Percentiles rank a stretch among this genome's conserved stretches.
Conservation (phyloP, 2,797 vertebrate species). For the Moxostoma hubbsi region DNA sequence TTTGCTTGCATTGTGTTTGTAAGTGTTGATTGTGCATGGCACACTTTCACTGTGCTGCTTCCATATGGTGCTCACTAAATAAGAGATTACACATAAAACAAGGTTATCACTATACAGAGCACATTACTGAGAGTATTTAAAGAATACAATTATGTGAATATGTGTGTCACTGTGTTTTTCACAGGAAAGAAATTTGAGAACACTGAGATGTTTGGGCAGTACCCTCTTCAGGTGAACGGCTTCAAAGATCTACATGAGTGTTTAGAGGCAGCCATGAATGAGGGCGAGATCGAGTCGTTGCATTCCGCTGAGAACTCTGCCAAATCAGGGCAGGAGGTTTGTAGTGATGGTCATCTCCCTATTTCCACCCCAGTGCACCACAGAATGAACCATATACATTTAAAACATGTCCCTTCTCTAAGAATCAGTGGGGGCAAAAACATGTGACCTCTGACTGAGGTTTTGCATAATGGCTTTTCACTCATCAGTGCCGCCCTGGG, state of each 20-base stretch:
- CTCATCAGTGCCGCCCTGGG: constrained; percentile 8
- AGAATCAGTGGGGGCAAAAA: background rate
- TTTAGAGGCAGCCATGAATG: constrained; percentile 97
- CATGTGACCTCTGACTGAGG: constrained; percentile 14
- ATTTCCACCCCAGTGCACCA: background rate
- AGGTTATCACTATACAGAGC: background rate
- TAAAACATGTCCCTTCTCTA: background rate
- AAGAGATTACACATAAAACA: background rate
- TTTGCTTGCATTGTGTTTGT: background rate
- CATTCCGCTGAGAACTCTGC: constrained; percentile 96
- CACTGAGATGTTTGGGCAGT: constrained; percentile 98
- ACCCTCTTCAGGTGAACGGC: constrained; percentile 97
- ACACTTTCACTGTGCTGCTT: background rate
- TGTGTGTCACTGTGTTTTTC: constrained; percentile 5
- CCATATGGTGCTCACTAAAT: background rate
- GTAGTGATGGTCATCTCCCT: constrained; percentile 48
- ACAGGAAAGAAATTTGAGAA: constrained; percentile 98
- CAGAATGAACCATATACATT: background rate
- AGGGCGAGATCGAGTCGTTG: constrained; percentile 97
- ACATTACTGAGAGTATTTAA: constrained; percentile 13
- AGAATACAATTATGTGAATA: background rate
- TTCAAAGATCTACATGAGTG: constrained; percentile 99
- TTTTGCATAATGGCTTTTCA: constrained; percentile 41
- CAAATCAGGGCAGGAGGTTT: constrained; percentile 96
- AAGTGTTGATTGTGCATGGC: background rate